Base-by-base conservation (phyloP, 2,113 vertebrate species). In the Corydoras maculifer region DNA sequence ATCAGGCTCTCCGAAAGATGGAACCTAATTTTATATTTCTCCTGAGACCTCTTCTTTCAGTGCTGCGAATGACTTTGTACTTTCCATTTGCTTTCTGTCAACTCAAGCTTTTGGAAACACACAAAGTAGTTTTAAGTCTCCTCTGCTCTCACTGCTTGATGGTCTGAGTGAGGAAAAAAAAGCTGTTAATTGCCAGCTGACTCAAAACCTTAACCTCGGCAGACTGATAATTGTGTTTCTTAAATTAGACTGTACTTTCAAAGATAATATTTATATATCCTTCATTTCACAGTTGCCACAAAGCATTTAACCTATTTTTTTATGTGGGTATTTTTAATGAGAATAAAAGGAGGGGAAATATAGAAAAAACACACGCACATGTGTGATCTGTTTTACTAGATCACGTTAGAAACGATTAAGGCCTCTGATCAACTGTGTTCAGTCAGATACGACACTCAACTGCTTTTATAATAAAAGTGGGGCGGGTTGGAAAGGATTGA, bases 401-500 rank as follows among this genome's bases (percentile, higher is more conserved):
- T 12, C 64, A 50, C 61, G 51, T 62, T 29, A 53, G 51, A 14
- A 14, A 53, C 51, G 9, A 14, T 3, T 53, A 53, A 43, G 35
- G 35, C 2, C 35, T 43, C 35, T 43, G 4, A 43, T 43, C 35
- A 43, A 43, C 4, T 8, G 35, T 43, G 35, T 43, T 43, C 35
- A 43, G 35, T 43, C 35, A 43, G 35, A 43, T 43, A 43, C 35
- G 35, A 43, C 35, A 43, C 35, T 43, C 35, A 8, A 43, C 2
- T 4, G 8, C 35, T 2, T 51, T 29, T 68, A 55, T 8, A 3
- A 72, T 64, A 54, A 78, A 55, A 50, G 49, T 67, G 31, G 14
- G 7, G 49, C 53, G 79, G 85, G 83, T 87, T 85, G 84, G 86
- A 87, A 85, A 78, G 78, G 77, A 58, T 61, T 57, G 79, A 78